Evolutionary conservation across 2,113 vertebrate genomes (phyloP), one percentile per base, ranked within the genome.

Genomic region (Orycteropus afer): DNA sequence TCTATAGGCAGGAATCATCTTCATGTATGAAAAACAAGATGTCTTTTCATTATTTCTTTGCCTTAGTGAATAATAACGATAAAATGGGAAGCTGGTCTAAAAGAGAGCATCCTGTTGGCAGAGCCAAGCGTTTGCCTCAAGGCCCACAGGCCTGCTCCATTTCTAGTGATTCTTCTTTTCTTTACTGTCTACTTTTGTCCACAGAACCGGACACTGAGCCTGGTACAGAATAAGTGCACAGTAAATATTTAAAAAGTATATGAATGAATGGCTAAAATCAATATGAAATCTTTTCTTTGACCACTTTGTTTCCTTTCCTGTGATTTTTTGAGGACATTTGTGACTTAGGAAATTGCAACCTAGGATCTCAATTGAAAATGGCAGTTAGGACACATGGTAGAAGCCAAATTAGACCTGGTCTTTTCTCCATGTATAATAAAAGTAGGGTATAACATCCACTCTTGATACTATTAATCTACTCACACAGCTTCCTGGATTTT

Each of bases 401-500:
- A 87, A 93, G n/a, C 32, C n/a, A 87, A 77, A 29, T 88, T 84
- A 74, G n/a, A 77, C 90, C 84, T 85, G 37, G n/a, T 76, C 84
- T 69, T 86, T 89, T 82, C 59, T 90, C 51, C 57, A 80, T 37
- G 45, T 82, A 83, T 87, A 89, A 93, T 80, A 71, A 59, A 79
- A 86, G 25, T 59, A 27, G 55, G 57, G 12, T 63, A 51, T 53
- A 89, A 71, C 61, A 89, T 34, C 82, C 47, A 37, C 67, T 67
- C 55, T 96, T 78, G 25, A 45, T 92, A 89, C 83, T 93, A 79
- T 55, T 96, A 78, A 88, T 37, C 17, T 69, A 9, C 8, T 59
- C 82, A 87, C 91, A 93, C 78, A 95, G 59, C 86, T 85, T 69
- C 20, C 51, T 69, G 65, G 78, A 69, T 82, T 95, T 95, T 95